phyloP scores from a whole-genome alignment of 2,113 vertebrate species.

The Lepisosteus oculatus region DNA sequence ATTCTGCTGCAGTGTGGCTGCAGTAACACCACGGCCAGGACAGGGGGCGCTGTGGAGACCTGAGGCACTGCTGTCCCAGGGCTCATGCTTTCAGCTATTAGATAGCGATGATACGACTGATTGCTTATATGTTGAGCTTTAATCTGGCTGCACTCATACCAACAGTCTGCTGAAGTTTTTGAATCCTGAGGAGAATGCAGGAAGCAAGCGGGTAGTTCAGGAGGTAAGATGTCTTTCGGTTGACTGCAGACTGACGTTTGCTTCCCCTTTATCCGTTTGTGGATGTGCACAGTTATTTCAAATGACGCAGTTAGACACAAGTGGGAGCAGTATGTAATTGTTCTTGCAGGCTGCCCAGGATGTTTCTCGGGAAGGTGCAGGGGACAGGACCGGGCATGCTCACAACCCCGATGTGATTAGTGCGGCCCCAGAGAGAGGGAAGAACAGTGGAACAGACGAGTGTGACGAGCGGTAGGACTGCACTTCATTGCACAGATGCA shows the following conservation, averaged over 20 bases:
- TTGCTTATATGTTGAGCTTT: background rate
- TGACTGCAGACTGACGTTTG: too few relatives aligned
- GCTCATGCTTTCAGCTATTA: too few relatives aligned
- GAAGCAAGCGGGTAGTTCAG: background rate
- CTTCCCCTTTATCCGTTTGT: too few relatives aligned
- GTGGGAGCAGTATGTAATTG: background rate
- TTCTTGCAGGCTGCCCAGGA: background rate
- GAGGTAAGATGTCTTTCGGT: conserved; percentile 42
- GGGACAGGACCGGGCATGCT: background rate
- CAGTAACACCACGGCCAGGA: too few relatives aligned
- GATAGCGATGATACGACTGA: too few relatives aligned
- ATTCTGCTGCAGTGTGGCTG: too few relatives aligned
- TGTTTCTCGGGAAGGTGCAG: background rate
- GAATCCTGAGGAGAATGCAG: conserved; percentile 22
- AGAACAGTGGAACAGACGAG: background rate
- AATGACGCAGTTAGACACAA: background rate
- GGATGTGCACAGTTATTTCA: too few relatives aligned
- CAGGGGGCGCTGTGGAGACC: too few relatives aligned
- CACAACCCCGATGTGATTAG: background rate
- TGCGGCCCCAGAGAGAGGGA: background rate
- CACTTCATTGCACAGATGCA: background rate
- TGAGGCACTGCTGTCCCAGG: too few relatives aligned
- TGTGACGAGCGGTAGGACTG: background rate
- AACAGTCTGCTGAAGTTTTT: conserved; percentile 48
- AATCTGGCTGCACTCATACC: background rate